Conservation (phyloP, 1,140 invertebrate species). For the Drosophila ananassae region DNA sequence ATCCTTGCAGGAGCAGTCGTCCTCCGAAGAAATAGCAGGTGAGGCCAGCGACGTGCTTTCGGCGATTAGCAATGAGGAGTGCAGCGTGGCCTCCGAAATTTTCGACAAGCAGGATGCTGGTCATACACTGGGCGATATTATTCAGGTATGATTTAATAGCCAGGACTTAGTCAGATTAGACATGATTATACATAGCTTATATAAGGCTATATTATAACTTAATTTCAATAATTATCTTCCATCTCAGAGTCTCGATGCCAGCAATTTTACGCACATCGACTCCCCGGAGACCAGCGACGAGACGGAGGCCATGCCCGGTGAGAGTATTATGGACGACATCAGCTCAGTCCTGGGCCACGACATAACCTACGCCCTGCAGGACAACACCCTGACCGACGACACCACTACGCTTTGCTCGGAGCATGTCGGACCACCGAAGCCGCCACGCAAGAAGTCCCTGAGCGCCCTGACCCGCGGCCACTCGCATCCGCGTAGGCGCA, state of each 20-base stretch:
- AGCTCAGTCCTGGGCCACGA: conserved; percentile 89
- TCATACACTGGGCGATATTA: conserved; percentile 73
- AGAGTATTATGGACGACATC: conserved; percentile 90
- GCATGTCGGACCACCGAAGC: conserved; percentile 58
- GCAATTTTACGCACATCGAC: conserved; percentile 90
- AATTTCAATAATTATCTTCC: background rate
- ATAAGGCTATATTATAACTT: too few relatives aligned
- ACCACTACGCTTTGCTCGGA: conserved; percentile 87
- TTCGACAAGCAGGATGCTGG: conserved; percentile 84
- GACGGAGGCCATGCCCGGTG: conserved; percentile 89
- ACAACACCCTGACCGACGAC: conserved; percentile 88
- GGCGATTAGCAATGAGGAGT: conserved; percentile 89
- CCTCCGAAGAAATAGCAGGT: conserved; percentile 66
- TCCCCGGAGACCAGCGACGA: conserved; percentile 91
- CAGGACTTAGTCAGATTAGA: too few relatives aligned
- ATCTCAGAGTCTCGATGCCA: conserved; percentile 77
- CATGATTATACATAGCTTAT: too few relatives aligned
- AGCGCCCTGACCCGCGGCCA: conserved; percentile 65
- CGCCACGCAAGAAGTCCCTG: conserved; percentile 67
- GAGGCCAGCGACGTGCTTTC: conserved; percentile 86
- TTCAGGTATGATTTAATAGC: conserved; percentile 60
- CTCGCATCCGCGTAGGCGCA: conserved; percentile 82
- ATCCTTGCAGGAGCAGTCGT: conserved; percentile 71
- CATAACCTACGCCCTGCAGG: conserved; percentile 87
- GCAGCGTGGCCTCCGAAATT: conserved; percentile 88